Base-by-base conservation (phyloP, 2,797 vertebrate species). In the Cyprinella venusta region DNA sequence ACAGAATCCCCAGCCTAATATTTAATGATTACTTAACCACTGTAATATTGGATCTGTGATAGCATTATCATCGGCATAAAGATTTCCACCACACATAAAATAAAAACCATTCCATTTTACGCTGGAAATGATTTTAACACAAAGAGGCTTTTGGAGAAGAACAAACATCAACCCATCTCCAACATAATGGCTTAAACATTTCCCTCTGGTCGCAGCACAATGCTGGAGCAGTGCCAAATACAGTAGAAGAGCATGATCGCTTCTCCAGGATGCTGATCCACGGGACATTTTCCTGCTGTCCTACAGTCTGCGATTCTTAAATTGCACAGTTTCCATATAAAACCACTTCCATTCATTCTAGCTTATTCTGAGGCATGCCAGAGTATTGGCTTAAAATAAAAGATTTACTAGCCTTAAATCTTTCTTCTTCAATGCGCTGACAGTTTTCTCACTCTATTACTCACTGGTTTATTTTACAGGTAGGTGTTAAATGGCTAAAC, bases 211-310 rank as follows among this genome's bases (percentile, higher is more conserved):
- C 48, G 38, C 24, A 52, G 33, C 74, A 85, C 59, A 87, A 86
- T 84, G 75, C 45, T 72, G 78, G 50, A 65, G 19, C 33, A 72
- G 12, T 7, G 82, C 84, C 87, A 81, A 79, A 71, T 69, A 79
- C 52, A 75, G 50, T 56, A 78, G 52, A 83, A 59, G 50, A 71
- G 78, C 48, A 82, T 85, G 87, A 93, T 90, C 76, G 63, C 56
- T 91, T 93, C 89, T 88, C 88, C 89, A 63, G 50, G 67, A 84
- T 50, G 33, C 19, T 45, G 48, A 84, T 70, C 82, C n/a, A 56
- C 50, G 26, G 64, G 50, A 45, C 56, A 61, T 77, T 86, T 83
- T 72, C 63, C 83, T 83, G 48, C 59, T 86, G 75, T 84, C 80
- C 56, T 42, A 56, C 84, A 86, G 40, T 19, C 65, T 70, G 64